phyloP scores from a whole-genome alignment of 2,797 vertebrate species.

The Aldrovandia affinis region DNA sequence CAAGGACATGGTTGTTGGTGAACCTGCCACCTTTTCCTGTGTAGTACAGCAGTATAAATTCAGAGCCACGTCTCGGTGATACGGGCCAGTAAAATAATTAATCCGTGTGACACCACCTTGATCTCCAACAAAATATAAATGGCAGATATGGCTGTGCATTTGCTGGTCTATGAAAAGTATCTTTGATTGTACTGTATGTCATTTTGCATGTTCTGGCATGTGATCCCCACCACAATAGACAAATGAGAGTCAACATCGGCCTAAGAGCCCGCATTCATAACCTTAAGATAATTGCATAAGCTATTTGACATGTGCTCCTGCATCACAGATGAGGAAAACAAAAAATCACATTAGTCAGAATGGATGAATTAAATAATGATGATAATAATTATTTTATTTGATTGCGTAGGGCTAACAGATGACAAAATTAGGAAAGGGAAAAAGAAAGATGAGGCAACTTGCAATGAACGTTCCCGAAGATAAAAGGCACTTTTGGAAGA shows the following conservation, averaged over 20 bases:
- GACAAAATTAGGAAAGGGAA: not conserved
- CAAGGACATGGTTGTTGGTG: conserved; percentile 51
- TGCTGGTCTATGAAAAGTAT: not conserved
- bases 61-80: conserved; percentile 40
- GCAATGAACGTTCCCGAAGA: not conserved
- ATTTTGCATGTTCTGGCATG: not conserved
- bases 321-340: not conserved
- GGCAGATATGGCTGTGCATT: not conserved
- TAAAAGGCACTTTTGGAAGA: not conserved
- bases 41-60: conserved; percentile 57
- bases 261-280: not conserved
- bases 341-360: not conserved
- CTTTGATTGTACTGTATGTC: not conserved
- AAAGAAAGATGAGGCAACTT: not conserved
- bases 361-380: not conserved
- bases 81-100: conserved; percentile 53
- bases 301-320: not conserved
- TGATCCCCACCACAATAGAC: not conserved
- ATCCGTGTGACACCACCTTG: conserved; percentile 36
- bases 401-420: not conserved
- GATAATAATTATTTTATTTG: not conserved
- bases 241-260: not conserved
- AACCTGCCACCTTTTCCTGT: conserved; percentile 56
- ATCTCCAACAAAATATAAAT: not conserved
- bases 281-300: not conserved